Base-by-base conservation (phyloP, 2,888 invertebrate genomes). In the Enoplolaimus lenunculus region DNA sequence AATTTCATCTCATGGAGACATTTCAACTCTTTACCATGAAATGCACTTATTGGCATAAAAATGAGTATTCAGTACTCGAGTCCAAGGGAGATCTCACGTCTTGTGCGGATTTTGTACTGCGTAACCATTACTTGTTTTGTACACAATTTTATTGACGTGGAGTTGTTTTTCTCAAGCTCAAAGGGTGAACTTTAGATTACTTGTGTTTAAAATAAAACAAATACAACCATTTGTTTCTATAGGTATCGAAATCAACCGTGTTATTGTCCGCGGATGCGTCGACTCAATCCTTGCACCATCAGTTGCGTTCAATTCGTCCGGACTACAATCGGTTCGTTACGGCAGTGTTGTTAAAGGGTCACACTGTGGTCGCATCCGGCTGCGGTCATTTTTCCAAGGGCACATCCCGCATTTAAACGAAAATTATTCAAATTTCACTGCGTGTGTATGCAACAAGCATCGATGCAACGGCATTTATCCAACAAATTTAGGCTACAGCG, bases 241-340 rank as follows among this genome's bases (percentile, higher is more conserved):
- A 62, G 64, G 64, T n/a, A 62, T 62, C 7, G 30, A 30, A n/a
- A 29, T 13, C 16, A 33, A 62, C 64, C 13, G 30, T 7, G 64
- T 62, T 29, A 62, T 62, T n/a, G 64, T 62, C 30, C 7, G 64
- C 28, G 64, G 64, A 29, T 62, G 64, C 64, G 64, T 62, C 30
- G 64, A 62, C 64, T 62, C 64, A 7, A 33, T 62, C 7, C 31
- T 62, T 29, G 64, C 64, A 30, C 64, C 64, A 29, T 30, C 30
- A 29, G 64, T 33, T 7, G 64, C 64, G 7, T 62, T 62, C 64
- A 62, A 62, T 26, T 33, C 30, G 7, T 13, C 64, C 31, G 64
- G 30, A 29, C 64, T 62, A 29, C 28, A 7, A 7, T 29, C 7
- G 30, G 7, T 62, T 16, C 7, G 28, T 62, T 33, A 33, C 13